Base-by-base conservation (phyloP, 2,888 invertebrate genomes). In the Athalia circularis region DNA sequence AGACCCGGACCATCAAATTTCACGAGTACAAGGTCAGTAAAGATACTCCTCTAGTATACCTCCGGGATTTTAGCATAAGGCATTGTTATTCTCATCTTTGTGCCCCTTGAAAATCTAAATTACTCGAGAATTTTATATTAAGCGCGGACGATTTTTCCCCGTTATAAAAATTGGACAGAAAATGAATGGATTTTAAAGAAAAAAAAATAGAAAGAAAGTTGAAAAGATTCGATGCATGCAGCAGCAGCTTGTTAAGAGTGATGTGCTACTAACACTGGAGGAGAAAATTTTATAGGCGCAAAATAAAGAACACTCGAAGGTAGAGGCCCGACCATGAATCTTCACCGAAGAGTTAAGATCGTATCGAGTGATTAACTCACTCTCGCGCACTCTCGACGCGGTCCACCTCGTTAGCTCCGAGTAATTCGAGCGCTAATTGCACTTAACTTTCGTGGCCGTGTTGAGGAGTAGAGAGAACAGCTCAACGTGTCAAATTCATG, bases 1-100 rank as follows among this genome's bases (percentile, higher is more conserved):
- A 97, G 90, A 93, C 96, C 29, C 93, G 96, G 84, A 96, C 96
- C 77, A 98, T 99, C 86, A 99, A 99, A 92, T 99, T 99, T 91
- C 98, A 99, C 91, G 99, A 99, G 91, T 97, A 97, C 90, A 97
- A 97, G 91, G 92, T 92, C 80, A 84, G 85, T 84, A n/a, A 15
- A 48, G 15, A 13, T 75, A 52, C 57, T 0, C 13, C 4, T 13
- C 4, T 13, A 13, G 15, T 62, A 3, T 62, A 65, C 4, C 4
- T 65, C 4, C 8, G 29, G 29, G 29, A 29, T 43, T 43, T 65
- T 61, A n/a, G 61, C 29, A 29, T 29, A 61, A 3, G n/a, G 43
- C 43, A 43, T 8, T 43, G 9, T 67, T 50, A 50, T 4, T 29
- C 29, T 29, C 29, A 29, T 29, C 29, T 29, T 29, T 29, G 29